Evolutionary conservation across 1,140 invertebrate species (phyloP), one percentile per base, ranked within the genome.

Genomic region (Holotrichia oblita): DNA sequence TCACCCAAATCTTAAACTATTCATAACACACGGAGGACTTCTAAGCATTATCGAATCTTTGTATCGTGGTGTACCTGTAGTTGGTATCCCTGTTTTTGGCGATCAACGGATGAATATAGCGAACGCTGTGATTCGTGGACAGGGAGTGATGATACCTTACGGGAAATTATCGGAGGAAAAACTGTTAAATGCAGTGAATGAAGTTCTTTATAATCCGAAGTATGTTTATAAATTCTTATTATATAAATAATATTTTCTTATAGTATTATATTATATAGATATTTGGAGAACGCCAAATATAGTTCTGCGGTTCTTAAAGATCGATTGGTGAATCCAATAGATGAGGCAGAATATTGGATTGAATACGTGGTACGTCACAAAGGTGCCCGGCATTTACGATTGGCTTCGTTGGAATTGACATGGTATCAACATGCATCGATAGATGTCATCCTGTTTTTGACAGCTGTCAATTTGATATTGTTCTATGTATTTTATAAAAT

Each of bases 351-450:
- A n/a, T 88, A 86, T 84, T 89, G 89, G 85, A 84, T 89, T 6
- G 89, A 90, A 82, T 88, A 89, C 81, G 84, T 89, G 7, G 83
- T 86, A 3, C 79, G 87, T 22, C 88, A 89, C 8, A 81, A 85
- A 7, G 88, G 88, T 2, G 86, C 85, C 12, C 83, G 85, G 0
- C 84, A 89, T 34, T 44, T 88, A 1, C 85, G 85, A 69, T 85
- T 87, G n/a, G 83, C 86, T 27, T 82, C 81, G 8, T 44, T 80
- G 27, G 61, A 79, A 78, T 61, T 64, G 22, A n/a, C n/a, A n/a
- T n/a, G n/a, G n/a, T n/a, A n/a, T n/a, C n/a, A n/a, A n/a, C n/a
- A n/a, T n/a, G n/a, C n/a, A n/a, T n/a, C n/a, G n/a, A n/a, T n/a
- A n/a, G n/a, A n/a, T n/a, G n/a, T n/a, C n/a, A n/a, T n/a, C n/a